Evolutionary conservation across 2,797 vertebrate genomes (phyloP).

Genomic region (Meriones psammophilus): DNA sequence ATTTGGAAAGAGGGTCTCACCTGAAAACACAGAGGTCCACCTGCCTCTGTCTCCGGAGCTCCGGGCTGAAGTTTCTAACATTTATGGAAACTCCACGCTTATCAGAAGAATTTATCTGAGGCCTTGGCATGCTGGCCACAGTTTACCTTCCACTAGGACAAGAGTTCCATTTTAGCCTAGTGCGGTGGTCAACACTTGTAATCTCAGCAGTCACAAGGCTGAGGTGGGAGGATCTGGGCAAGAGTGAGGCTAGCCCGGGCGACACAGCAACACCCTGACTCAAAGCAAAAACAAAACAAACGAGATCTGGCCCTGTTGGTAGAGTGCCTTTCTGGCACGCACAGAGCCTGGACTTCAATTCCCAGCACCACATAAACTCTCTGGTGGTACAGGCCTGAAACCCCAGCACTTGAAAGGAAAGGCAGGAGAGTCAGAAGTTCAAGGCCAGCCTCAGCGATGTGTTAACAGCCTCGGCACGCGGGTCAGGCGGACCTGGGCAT

Average conservation of each 20-base stretch:
- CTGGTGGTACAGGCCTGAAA: not conserved
- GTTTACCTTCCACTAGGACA: not conserved
- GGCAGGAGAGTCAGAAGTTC: not conserved
- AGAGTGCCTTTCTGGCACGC: not conserved
- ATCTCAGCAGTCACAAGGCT: not conserved
- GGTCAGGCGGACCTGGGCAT: not conserved
- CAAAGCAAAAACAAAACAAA: not conserved
- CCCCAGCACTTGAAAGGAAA: not conserved
- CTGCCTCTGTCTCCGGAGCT: not conserved
- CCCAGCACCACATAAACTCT: not conserved
- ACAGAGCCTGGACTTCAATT: not conserved
- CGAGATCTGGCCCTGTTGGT: not conserved
- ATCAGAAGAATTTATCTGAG: not conserved
- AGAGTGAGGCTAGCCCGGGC: not conserved
- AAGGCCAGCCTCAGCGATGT: not conserved
- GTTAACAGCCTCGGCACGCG: not conserved
- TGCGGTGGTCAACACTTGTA: not conserved
- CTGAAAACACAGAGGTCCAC: not conserved
- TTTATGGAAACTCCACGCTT: not conserved
- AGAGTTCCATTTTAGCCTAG: not conserved
- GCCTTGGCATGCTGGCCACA: not conserved
- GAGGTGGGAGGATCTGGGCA: not conserved
- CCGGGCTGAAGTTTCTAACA: not conserved
- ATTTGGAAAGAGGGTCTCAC: not conserved
- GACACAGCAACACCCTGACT: not conserved